A percentile compares a stretch with the other conserved stretches of the same genome.
These are phyloP conservation scores for Lutraria lutraria DNA, from an alignment of 2,888 invertebrate species.

Conservation along the genomic window DNA sequence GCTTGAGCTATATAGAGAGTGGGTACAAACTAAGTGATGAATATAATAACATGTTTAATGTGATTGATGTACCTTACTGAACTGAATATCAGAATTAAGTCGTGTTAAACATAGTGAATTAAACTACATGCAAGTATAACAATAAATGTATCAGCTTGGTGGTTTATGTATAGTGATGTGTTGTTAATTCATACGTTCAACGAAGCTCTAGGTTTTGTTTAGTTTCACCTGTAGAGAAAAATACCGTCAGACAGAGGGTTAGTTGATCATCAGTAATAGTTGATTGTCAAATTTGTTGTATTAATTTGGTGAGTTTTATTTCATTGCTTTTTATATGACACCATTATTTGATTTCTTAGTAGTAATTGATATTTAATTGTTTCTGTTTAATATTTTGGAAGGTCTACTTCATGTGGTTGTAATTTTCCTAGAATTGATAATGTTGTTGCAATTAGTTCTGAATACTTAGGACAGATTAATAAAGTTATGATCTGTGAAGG, in stretches of 20 bases:
- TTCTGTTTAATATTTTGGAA: no score
- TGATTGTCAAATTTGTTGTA: no score
- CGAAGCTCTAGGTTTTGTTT: background rate
- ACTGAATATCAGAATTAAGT: background rate
- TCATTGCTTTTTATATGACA: no score
- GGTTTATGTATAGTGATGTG: background rate
- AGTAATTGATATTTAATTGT: no score
- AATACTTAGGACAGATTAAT: no score
- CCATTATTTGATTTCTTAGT: no score
- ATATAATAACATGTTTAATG: background rate
- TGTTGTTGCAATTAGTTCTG: no score
- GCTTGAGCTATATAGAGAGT: conserved; percentile 2
- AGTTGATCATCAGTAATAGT: no score
- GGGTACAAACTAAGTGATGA: background rate
- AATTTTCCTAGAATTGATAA: no score
- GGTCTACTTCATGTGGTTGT: no score
- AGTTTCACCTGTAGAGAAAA: background rate
- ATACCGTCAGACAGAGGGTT: background rate
- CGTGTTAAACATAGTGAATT: background rate
- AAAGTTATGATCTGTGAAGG: no score
- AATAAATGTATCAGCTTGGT: background rate
- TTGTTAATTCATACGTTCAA: background rate
- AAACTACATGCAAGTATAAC: background rate
- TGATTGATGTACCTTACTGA: background rate
- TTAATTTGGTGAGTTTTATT: no score